These are phyloP conservation scores for Caenorhabditis auriculariae DNA, from an alignment of 2,888 invertebrate genomes.

Conservation along the genomic window DNA sequence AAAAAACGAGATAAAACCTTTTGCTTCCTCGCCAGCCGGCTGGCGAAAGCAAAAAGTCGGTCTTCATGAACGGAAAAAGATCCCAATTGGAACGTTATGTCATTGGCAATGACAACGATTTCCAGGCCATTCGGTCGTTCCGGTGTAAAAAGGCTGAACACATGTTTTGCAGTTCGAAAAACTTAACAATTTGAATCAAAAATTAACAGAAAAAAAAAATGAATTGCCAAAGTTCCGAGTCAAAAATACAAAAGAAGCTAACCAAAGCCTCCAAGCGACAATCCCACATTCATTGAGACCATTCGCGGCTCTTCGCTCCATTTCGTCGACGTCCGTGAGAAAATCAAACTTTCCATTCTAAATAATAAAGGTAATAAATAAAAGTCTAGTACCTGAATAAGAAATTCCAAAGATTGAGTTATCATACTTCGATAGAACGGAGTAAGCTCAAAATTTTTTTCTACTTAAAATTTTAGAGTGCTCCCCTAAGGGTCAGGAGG, in stretches of 20 bases:
- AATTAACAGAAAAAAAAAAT: too few species aligned
- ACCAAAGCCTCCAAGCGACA: constrained; percentile 92
- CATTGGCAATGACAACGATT: constrained; percentile 91
- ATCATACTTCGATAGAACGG: too few species aligned
- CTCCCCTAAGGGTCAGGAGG: too few species aligned
- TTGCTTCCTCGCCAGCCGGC: constrained; percentile 48
- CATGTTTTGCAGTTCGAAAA: too few species aligned
- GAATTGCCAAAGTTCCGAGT: constrained; percentile 65
- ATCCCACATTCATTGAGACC: constrained; percentile 95
- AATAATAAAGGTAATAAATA: too few species aligned
- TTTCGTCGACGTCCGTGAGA: constrained; percentile 22
- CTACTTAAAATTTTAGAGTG: too few species aligned
- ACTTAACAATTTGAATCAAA: too few species aligned
- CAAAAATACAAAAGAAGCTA: not conserved
- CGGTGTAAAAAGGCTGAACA: constrained; percentile 70
- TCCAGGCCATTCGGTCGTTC: constrained; percentile 85
- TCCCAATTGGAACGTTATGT: constrained; percentile 82
- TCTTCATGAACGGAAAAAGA: constrained; percentile 90
- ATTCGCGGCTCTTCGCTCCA: constrained; percentile 75
- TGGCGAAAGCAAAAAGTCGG: constrained; percentile 73
- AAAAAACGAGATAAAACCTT: too few species aligned
- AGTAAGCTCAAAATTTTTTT: too few species aligned
- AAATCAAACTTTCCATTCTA: constrained; percentile 7
- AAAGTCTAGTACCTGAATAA: too few species aligned
- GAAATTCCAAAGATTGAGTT: too few species aligned